Base-by-base conservation (phyloP, 2,888 invertebrate genomes). In the Papilio demoleus region DNA sequence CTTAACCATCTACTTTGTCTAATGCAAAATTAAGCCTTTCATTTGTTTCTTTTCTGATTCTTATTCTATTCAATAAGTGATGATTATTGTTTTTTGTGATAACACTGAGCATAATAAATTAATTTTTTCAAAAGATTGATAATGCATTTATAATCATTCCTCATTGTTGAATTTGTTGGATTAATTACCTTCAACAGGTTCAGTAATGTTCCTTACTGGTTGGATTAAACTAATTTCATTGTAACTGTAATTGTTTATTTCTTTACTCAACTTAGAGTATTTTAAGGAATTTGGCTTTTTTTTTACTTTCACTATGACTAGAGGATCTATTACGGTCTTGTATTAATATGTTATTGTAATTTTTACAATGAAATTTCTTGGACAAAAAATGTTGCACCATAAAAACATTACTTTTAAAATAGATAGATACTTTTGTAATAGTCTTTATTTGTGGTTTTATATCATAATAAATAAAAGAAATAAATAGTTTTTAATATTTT, bases 91-190 rank as follows among this genome's bases (percentile, higher is more conserved):
- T 27, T 53, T 53, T 17, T 0, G 3, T 17, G 8, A 31, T 22
- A n/a, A 59, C 19, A 22, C 22, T 22, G 6, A 22, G 36, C 59
- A 47, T 22, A 59, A 59, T 59, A 53, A 27, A 9, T 27, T n/a
- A 17, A 53, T 12, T 24, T 24, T 47, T 12, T 1, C 4, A 24
- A 50, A 50, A 22, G 12, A 17, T 24, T 5, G 0, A 24, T 24
- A 50, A 14, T 8, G 8, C n/a, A 34, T 24, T 38, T 60, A 2
- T 47, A 36, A 58, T 65, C 22, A 59, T 67, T 67, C 50, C 38
- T n/a, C 42, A 67, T 67, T 67, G 12, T 65, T 72, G 71, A 69
- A 67, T 74, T 67, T 72, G 75, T 76, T 76, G 75, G 71, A 73
- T 62, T 12, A 42, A 42, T 47, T 2, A 6, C 47, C 50, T 73